phyloP scores from a whole-genome alignment of 2,113 vertebrate genomes.

The Callorhinus ursinus region DNA sequence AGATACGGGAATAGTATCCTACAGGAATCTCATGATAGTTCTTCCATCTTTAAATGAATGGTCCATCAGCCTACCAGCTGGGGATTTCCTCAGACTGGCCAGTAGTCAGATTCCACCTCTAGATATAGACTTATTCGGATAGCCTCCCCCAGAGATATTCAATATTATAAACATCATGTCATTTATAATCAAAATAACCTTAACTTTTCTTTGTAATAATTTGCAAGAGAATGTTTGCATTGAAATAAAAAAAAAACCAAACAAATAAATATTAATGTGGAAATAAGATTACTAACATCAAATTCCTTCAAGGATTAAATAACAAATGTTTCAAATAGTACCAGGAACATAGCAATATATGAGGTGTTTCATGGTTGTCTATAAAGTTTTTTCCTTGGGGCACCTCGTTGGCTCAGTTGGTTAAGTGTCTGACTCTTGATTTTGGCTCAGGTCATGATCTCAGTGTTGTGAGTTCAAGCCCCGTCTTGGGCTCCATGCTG shows the following conservation, averaged over 20 bases:
- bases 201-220: not conserved
- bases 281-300: not conserved
- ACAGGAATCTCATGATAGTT: accelerated
- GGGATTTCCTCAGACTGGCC: not conserved
- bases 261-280: not conserved
- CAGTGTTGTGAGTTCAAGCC: not conserved
- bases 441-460: not conserved
- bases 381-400: not conserved
- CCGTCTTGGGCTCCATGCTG: too few relatives aligned
- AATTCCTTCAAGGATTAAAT: constrained; percentile 2
- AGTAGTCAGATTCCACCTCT: not conserved
- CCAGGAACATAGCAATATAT: not conserved
- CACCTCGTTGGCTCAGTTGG: not conserved
- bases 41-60: not conserved
- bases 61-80: not conserved
- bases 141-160: not conserved
- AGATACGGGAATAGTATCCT: not conserved
- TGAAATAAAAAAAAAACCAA: not conserved
- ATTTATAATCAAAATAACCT: not conserved
- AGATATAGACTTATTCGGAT: not conserved
- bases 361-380: not conserved
- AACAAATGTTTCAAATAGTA: not conserved
- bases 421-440: not conserved
- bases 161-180: not conserved
- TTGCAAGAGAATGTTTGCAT: not conserved